Evolutionary conservation across 2,797 vertebrate species (phyloP).

Genomic region (Oryzias dopingdopingensis): DNA sequence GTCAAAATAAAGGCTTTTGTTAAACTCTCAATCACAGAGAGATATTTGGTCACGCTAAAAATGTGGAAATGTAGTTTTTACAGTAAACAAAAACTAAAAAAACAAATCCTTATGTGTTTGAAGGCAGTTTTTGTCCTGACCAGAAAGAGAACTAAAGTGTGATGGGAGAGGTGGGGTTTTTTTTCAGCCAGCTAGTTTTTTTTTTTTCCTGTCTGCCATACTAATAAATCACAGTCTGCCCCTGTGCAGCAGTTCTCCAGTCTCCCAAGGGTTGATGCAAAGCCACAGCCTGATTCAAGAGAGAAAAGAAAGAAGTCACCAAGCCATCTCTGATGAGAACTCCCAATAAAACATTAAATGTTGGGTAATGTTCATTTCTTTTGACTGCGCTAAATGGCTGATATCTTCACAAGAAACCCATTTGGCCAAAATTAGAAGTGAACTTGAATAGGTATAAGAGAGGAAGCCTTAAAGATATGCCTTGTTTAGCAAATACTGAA

Average conservation of each 20-base stretch:
- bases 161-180: slow-evolving; percentile 51
- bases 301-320: slow-evolving; percentile 35
- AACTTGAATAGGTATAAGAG: slow-evolving; percentile 66
- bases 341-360: slow-evolving; percentile 44
- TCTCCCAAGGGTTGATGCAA: slow-evolving; percentile 60
- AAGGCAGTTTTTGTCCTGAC: slow-evolving; percentile 11
- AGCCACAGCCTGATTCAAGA: slow-evolving; percentile 55
- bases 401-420: slow-evolving; percentile 58
- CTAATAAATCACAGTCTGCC: slow-evolving; percentile 70
- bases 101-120: neutral
- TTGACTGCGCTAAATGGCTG: slow-evolving; percentile 52
- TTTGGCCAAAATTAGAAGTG: slow-evolving; percentile 62
- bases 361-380: slow-evolving; percentile 66
- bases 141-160: slow-evolving; percentile 29
- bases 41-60: too few relatives aligned
- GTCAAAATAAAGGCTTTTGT: too few relatives aligned
- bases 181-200: slow-evolving; percentile 53
- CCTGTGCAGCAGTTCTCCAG: slow-evolving; percentile 52
- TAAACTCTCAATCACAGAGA: too few relatives aligned
- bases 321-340: slow-evolving; percentile 41
- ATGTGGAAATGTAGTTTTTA: too few relatives aligned
- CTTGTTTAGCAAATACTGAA: slow-evolving; percentile 52
- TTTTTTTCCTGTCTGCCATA: slow-evolving; percentile 27
- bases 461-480: slow-evolving; percentile 58
- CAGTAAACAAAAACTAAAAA: neutral